phyloP scores from a whole-genome alignment of 2,797 vertebrate genomes.

The Crax fasciolata region DNA sequence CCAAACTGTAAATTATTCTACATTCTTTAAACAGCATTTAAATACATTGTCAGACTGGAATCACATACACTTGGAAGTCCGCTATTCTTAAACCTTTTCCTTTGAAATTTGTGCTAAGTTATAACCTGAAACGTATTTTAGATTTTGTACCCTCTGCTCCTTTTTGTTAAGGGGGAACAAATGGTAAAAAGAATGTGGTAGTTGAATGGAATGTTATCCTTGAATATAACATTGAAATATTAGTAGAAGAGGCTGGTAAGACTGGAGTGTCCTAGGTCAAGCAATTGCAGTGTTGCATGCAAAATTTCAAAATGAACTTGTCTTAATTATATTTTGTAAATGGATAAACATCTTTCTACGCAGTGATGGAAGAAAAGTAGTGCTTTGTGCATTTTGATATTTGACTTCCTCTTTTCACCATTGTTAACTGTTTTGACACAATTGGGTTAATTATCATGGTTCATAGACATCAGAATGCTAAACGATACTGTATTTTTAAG shows the following conservation, averaged over 20 bases:
- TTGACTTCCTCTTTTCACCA: conserved; percentile 81
- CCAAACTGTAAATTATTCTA: conserved; percentile 43
- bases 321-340: conserved; percentile 85
- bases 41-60: conserved; percentile 36
- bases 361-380: conserved; percentile 80
- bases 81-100: conserved; percentile 24
- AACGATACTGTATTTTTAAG: conserved; percentile 85
- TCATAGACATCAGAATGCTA: conserved; percentile 84
- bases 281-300: conserved; percentile 86
- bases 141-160: conserved; percentile 39
- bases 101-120: conserved; percentile 51
- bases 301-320: conserved; percentile 77
- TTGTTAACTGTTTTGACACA: conserved; percentile 82
- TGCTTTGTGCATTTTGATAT: conserved; percentile 85
- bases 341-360: conserved; percentile 84
- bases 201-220: conserved; percentile 67
- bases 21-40: conserved; percentile 21
- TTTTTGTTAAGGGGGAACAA: conserved; percentile 6
- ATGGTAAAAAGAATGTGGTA: background rate
- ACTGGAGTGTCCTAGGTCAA: conserved; percentile 80
- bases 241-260: conserved; percentile 83
- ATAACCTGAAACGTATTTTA: conserved; percentile 17
- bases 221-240: conserved; percentile 48
- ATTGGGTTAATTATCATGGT: conserved; percentile 80
- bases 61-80: conserved; percentile 26